Base-by-base conservation (phyloP, 2,888 invertebrate species). In the Agonopterix arenella region DNA sequence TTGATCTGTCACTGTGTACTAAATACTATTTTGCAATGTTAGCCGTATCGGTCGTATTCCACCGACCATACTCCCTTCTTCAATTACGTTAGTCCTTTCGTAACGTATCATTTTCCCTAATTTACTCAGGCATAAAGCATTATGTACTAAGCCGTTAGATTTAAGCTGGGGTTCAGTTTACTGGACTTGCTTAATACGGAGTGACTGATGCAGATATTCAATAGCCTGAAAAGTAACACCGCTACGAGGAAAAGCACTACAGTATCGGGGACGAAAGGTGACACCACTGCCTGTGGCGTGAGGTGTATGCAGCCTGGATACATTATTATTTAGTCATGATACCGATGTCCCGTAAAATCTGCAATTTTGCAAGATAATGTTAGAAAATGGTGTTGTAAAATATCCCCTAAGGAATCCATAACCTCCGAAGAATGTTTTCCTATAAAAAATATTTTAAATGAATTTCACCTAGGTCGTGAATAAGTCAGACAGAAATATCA, bases 151-250 rank as follows among this genome's bases (percentile, higher is more conserved):
- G 76, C 76, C 73, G 78, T 78, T 80, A 80, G 77, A 75, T 80
- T 80, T 77, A 84, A 80, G 75, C 76, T 73, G 71, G 66, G 66
- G 70, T 65, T 85, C 82, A 72, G 70, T 80, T 86, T 84, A 83
- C 85, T 70, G 73, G 77, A 76, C 80, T 84, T 84, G 81, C 80
- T 80, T 83, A 82, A 85, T 80, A 73, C 78, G 73, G 64, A 69
- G 63, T 59, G 80, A 82, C 80, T 78, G n/a, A n/a, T n/a, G 75
- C 68, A 80, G 83, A 75, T 77, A 86, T 81, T 81, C 78, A 81
- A 86, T 88, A 84, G 80, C 79, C 73, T 82, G 82, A 80, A 79
- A 80, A 81, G 73, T 70, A 73, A 82, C 73, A 81, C 80, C 76
- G 66, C 60, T 63, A 68, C 63, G 62, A 78, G 80, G 80, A 84